Base-by-base conservation (phyloP, 2,113 vertebrate genomes). In the Chrysochloris asiatica region DNA sequence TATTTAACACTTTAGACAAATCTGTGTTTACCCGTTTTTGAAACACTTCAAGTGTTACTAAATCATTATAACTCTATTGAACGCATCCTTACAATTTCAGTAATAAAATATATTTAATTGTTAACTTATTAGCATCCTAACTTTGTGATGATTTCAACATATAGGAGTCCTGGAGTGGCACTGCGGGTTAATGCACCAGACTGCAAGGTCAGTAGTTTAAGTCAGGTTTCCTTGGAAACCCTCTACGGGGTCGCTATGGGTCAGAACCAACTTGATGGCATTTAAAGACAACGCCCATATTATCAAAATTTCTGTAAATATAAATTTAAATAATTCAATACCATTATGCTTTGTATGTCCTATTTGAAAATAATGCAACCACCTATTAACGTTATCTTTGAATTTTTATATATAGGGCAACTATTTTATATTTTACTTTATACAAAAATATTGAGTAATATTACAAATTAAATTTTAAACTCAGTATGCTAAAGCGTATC, bases 51-150 rank as follows among this genome's bases (percentile, higher is more conserved):
- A 73, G 52, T 73, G 0, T 83, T 52, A 21, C 1, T 47, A 72
- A 38, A 33, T 67, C 56, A 67, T 26, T 45, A 8, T 45, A 59
- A 16, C 48, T 81, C 2, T n/a, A 54, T 10, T 67, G 24, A 50
- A 33, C 41, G 14, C 61, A 16, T 47, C 11, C n/a, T 1, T 67
- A 36, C 3, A n/a, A 71, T 59, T 63, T 86, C 72, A 86, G 63
- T 63, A 86, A 94, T n/a, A 75, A 6, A 2, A 76, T 47, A 41
- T 30, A 86, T 59, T 80, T 82, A 28, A 59, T 89, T 81, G 85
- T 63, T 63, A 63, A 63, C 9, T 63, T 9, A 3, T 63, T 63
- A 59, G 56, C 22, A 26, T 59, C 24, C 26, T 59, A 59, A 59
- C 56, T 28, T 59, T 56, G 24, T 56, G 19, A 21, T 56, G 54